Percentiles rank a stretch among this genome's conserved stretches.
phyloP scores from a whole-genome alignment of 2,888 invertebrate genomes.

The Pyrrhia umbra region DNA sequence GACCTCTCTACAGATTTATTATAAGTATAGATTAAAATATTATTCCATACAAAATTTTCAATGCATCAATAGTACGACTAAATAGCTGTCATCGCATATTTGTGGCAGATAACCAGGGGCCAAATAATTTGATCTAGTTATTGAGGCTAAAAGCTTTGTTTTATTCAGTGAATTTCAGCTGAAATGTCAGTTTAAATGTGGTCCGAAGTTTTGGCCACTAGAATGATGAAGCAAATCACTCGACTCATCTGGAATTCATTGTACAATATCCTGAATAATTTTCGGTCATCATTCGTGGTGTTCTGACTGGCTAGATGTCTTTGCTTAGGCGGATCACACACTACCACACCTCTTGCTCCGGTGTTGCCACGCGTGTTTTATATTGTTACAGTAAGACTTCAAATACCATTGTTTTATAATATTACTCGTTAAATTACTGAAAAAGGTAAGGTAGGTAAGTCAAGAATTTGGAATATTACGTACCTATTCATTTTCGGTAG shows the following conservation, averaged over 20 bases:
- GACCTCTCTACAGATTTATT: too few relatives aligned
- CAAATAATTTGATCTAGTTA: neutral
- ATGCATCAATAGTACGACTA: too few relatives aligned
- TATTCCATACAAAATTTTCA: too few relatives aligned
- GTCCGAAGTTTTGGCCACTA: neutral
- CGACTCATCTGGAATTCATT: neutral
- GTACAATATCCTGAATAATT: neutral
- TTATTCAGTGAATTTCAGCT: neutral
- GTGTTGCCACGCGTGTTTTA: too few relatives aligned
- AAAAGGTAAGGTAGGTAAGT: too few relatives aligned
- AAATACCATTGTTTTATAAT: too few relatives aligned
- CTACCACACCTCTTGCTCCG: too few relatives aligned
- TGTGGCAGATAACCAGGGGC: neutral
- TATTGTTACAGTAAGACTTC: neutral
- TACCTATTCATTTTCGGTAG: too few relatives aligned
- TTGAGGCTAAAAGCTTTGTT: neutral
- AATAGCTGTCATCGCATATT: neutral
- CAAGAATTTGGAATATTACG: too few relatives aligned
- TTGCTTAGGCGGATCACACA: too few relatives aligned
- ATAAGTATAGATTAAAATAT: too few relatives aligned
- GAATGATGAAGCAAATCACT: neutral
- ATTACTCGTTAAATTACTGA: too few relatives aligned
- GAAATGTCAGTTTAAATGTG: neutral
- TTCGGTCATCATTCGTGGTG: neutral
- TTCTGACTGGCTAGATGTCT: neutral